These are phyloP conservation scores for Sebastes hubbsi DNA, from an alignment of 2,797 vertebrate species.

Conservation along the genomic window DNA sequence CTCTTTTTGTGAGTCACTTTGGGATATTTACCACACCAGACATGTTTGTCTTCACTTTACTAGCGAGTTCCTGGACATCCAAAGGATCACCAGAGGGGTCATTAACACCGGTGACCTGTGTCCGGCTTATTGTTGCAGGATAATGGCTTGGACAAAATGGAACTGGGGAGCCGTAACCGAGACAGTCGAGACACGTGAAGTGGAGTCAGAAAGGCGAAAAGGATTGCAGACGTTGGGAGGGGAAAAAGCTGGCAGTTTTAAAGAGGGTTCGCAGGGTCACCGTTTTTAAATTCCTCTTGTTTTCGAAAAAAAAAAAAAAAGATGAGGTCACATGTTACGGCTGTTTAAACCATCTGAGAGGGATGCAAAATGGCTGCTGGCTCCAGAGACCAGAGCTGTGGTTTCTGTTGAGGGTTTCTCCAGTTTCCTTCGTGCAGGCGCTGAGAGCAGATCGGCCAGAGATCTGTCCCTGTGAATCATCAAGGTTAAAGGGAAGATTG, in stretches of 20 bases:
- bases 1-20: slow-evolving; percentile 1
- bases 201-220: slow-evolving; percentile 31
- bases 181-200: slow-evolving; percentile 14
- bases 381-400: slow-evolving; percentile 46
- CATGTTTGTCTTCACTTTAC: slow-evolving; percentile 38
- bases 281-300: slow-evolving; percentile 42
- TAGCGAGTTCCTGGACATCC: slow-evolving; percentile 10
- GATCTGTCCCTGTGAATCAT: slow-evolving; percentile 67
- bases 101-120: slow-evolving; percentile 44
- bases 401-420: slow-evolving; percentile 48
- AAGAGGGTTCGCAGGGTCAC: slow-evolving; percentile 30
- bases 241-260: slow-evolving; percentile 6
- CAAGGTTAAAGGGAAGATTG: slow-evolving; percentile 67
- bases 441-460: slow-evolving; percentile 67
- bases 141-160: slow-evolving; percentile 36
- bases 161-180: slow-evolving; percentile 40
- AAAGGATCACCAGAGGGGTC: slow-evolving; percentile 34
- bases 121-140: slow-evolving; percentile 48
- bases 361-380: slow-evolving; percentile 48
- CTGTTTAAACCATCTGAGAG: slow-evolving; percentile 64
- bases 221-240: background rate
- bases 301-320: background rate
- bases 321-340: slow-evolving; percentile 63
- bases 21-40: slow-evolving; percentile 25
- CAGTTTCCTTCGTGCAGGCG: slow-evolving; percentile 50